Percentiles rank a stretch among this genome's conserved stretches.
Conservation (phyloP, 2,888 invertebrate genomes). For the Choristoneura rosaceana region DNA sequence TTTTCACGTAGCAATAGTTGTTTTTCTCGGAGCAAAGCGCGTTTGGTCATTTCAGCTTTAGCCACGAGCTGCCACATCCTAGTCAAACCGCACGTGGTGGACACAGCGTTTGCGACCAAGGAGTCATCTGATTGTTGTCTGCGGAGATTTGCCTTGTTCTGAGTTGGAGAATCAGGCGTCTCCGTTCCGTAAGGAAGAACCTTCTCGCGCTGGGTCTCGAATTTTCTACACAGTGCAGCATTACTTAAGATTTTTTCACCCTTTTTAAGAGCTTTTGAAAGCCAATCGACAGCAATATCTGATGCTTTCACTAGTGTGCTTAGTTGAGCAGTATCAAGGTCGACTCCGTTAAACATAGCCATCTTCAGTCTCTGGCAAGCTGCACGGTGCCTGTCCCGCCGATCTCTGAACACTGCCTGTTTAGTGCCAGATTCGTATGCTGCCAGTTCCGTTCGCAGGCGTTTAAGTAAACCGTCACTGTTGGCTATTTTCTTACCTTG, state of each 20-base stretch:
- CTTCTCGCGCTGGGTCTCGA: conserved; percentile 84
- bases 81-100: conserved; percentile 67
- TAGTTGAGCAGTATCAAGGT: conserved; percentile 62
- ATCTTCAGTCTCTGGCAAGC: conserved; percentile 69
- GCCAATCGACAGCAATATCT: conserved; percentile 70
- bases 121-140: conserved; percentile 65
- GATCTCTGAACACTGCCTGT: conserved; percentile 75
- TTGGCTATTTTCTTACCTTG: conserved; percentile 76
- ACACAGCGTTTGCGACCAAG: conserved; percentile 66
- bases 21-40: conserved; percentile 73
- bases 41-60: conserved; percentile 71
- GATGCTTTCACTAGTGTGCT: conserved; percentile 67
- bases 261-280: conserved; percentile 71
- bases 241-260: conserved; percentile 82
- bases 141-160: conserved; percentile 56
- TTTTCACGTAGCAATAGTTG: conserved; percentile 69
- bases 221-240: conserved; percentile 82
- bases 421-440: conserved; percentile 78
- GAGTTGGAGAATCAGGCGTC: conserved; percentile 59
- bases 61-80: conserved; percentile 76
- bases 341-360: conserved; percentile 60
- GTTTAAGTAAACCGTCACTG: conserved; percentile 69
- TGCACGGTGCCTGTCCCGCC: conserved; percentile 69
- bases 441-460: conserved; percentile 65
- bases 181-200: conserved; percentile 70